A percentile compares a stretch with the other conserved stretches of the same genome.
These are phyloP conservation scores for Anguilla marmorata DNA, from an alignment of 2,797 vertebrate species.

Conservation along the genomic window DNA sequence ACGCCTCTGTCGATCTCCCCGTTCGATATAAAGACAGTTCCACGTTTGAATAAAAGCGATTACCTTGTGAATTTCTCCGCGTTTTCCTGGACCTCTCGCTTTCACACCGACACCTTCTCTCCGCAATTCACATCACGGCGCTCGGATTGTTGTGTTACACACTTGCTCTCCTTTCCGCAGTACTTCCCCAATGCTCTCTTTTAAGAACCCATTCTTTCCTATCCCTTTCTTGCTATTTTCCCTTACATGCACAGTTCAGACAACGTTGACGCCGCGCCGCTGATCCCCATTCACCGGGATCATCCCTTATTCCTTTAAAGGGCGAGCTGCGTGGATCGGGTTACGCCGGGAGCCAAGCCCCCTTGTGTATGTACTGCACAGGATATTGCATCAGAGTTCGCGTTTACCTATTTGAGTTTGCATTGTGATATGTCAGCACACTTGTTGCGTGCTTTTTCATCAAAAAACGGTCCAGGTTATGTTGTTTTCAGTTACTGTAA, in stretches of 20 bases:
- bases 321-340: constrained; percentile 65
- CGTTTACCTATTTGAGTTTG: constrained; percentile 14
- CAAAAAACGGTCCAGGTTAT: not conserved
- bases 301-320: constrained; percentile 80
- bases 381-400: constrained; percentile 65
- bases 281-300: constrained; percentile 70
- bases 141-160: constrained; percentile 46
- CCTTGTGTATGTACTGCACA: constrained; percentile 52
- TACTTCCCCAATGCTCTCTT: constrained; percentile 41
- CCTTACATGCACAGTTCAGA: constrained; percentile 51
- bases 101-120: constrained; percentile 55
- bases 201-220: constrained; percentile 14
- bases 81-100: constrained; percentile 42
- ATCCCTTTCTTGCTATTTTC: constrained; percentile 38
- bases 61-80: constrained; percentile 66
- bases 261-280: constrained; percentile 43
- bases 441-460: not conserved
- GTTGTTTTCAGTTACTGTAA: not conserved
- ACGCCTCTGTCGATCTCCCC: not conserved
- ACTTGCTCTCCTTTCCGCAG: constrained; percentile 27
- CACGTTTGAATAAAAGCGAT: constrained; percentile 16
- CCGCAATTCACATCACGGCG: constrained; percentile 51
- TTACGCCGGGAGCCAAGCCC: constrained; percentile 68
- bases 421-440: not conserved
- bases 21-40: not conserved